Conservation (phyloP, 2,888 invertebrate genomes). For the Cheilosia vulpina region DNA sequence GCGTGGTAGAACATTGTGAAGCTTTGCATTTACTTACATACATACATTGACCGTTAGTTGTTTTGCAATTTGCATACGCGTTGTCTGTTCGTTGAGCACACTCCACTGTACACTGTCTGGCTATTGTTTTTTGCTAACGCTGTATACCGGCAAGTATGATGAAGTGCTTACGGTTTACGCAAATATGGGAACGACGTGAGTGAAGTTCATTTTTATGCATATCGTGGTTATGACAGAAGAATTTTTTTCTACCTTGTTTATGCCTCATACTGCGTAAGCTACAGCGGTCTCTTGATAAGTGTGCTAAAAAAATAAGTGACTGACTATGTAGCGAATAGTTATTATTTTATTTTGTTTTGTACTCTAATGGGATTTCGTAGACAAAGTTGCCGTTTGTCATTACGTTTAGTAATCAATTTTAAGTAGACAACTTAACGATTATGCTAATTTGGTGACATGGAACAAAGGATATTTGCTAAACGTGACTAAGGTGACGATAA, state of each 20-base stretch:
- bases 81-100: not conserved
- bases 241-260: not conserved
- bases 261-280: not conserved
- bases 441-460: not conserved
- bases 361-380: not conserved
- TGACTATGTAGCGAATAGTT: not conserved
- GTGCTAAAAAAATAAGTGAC: not conserved
- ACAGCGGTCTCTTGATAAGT: not conserved
- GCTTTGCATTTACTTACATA: not conserved
- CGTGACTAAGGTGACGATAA: not conserved
- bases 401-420: not conserved
- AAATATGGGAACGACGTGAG: not conserved
- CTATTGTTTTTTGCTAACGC: slow-evolving; percentile 1
- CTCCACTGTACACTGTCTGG: not conserved
- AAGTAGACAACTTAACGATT: not conserved
- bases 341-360: not conserved
- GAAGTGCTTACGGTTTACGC: not conserved
- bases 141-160: not conserved
- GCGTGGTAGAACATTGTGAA: slow-evolving; percentile 15
- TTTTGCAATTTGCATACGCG: slow-evolving; percentile 9
- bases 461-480: not conserved
- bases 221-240: not conserved
- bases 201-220: too few species aligned
- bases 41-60: not conserved
- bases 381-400: not conserved